These are phyloP conservation scores for Ophioderma brevispina DNA, from an alignment of 35 echinoderm and acorn worm species.

Conservation along the genomic window DNA sequence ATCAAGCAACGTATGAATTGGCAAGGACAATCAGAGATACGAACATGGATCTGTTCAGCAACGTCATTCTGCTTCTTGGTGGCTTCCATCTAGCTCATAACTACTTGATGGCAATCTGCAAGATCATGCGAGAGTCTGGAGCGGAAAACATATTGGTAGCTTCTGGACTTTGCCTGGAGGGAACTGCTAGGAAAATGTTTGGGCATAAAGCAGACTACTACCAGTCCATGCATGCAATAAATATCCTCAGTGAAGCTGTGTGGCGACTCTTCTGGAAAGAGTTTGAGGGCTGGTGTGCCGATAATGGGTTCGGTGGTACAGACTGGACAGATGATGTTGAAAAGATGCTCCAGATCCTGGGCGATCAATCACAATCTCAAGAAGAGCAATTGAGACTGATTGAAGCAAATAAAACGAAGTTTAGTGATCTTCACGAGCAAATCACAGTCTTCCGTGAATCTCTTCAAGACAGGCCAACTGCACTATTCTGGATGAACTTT, in stretches of 20 bases:
- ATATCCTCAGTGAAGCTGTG: conserved; percentile 55
- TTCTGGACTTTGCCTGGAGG: conserved; percentile 46
- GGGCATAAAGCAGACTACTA: conserved; percentile 47
- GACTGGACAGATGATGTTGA: too few species aligned
- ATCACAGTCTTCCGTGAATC: conserved; percentile 17
- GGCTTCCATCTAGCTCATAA: conserved; percentile 49
- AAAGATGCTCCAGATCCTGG: too few species aligned
- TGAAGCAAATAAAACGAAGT: too few species aligned
- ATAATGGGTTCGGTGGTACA: not conserved
- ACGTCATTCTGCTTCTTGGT: conserved; percentile 13
- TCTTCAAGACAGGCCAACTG: conserved; percentile 14
- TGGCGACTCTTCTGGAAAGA: conserved; percentile 29
- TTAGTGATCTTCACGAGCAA: not conserved
- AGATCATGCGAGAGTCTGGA: conserved; percentile 42
- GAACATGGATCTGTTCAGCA: not conserved
- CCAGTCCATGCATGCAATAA: conserved; percentile 52
- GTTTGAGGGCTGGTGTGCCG: conserved; percentile 21
- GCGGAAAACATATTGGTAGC: conserved; percentile 51
- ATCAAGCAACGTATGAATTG: conserved; percentile 7
- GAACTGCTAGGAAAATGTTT: conserved; percentile 56
- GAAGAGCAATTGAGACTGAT: too few species aligned
- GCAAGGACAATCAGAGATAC: conserved; percentile 8
- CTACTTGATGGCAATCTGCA: conserved; percentile 48
- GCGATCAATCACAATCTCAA: too few species aligned
- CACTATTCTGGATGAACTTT: conserved; percentile 20